Percentiles rank a stretch among this genome's conserved stretches.
phyloP scores from a whole-genome alignment of 2,888 invertebrate species.

The Criorhina ranunculi region DNA sequence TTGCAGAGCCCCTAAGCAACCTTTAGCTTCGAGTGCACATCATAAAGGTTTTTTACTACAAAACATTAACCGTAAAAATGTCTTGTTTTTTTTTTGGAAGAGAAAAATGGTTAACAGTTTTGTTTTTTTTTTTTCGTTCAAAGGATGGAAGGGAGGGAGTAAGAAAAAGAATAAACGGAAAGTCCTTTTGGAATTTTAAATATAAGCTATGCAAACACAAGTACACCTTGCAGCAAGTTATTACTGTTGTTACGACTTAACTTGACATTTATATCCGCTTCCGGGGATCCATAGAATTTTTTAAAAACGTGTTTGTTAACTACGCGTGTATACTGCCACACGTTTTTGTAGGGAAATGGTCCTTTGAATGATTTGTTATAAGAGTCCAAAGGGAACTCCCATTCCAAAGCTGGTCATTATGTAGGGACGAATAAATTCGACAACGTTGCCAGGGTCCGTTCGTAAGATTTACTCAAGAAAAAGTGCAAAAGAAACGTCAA shows the following conservation, averaged over 20 bases:
- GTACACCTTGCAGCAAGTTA: conserved; percentile 45
- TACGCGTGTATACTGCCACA: neutral
- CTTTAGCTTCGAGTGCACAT: conserved; percentile 18
- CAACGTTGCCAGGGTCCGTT: neutral
- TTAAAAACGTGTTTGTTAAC: conserved; percentile 33
- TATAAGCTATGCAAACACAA: conserved; percentile 36
- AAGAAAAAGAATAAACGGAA: conserved; percentile 23
- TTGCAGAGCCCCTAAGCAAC: conserved; percentile 17
- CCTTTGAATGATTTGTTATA: conserved; percentile 22
- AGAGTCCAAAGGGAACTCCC: neutral
- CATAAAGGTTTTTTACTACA: conserved; percentile 44
- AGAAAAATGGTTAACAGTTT: conserved; percentile 16
- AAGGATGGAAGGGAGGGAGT: neutral
- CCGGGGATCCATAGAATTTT: conserved; percentile 51
- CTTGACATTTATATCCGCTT: conserved; percentile 64
- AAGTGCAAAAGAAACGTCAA: neutral
- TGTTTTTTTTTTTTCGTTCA: neutral
- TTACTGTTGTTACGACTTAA: conserved; percentile 55
- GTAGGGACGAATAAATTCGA: neutral
- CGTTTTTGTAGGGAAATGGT: neutral
- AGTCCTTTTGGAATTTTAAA: conserved; percentile 46
- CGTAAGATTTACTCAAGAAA: neutral
- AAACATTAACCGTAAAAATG: conserved; percentile 34
- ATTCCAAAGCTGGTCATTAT: neutral
- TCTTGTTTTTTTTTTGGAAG: neutral